Evolutionary conservation across 2,797 vertebrate species (phyloP).

Genomic region (Pelobates cultripes): DNA sequence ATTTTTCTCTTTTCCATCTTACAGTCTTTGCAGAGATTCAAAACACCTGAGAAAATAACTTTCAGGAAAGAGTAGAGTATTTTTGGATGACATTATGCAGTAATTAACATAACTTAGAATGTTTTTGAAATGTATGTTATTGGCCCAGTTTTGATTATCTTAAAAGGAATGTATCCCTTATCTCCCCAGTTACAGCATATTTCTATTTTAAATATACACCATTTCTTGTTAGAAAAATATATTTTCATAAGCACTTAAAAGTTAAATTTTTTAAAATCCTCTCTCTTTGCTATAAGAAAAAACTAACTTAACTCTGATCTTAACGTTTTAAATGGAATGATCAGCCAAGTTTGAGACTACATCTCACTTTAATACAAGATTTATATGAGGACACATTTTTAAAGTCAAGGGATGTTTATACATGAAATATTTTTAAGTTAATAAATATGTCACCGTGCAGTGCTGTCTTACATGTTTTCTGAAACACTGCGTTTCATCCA

Average conservation of each 20-base stretch:
- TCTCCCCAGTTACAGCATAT: background rate
- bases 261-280: no score
- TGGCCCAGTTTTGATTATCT: conserved; percentile 43
- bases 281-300: no score
- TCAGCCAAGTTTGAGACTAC: background rate
- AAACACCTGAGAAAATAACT: conserved; percentile 54
- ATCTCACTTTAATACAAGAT: background rate
- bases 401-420: background rate
- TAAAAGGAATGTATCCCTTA: conserved; percentile 34
- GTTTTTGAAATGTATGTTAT: conserved; percentile 49
- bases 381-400: background rate
- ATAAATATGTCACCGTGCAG: conserved; percentile 2
- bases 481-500: background rate
- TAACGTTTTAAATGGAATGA: background rate
- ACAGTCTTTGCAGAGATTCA: conserved; percentile 26
- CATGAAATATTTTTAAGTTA: background rate
- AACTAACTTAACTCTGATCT: background rate
- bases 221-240: no score
- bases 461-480: background rate
- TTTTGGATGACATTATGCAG: conserved; percentile 51
- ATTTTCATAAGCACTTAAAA: no score
- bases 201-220: conserved; percentile 17
- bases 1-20: conserved; percentile 43
- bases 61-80: conserved; percentile 50
- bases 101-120: conserved; percentile 49